Conservation (phyloP, 2,797 vertebrate species). For the Sphenopsis melanotis region DNA sequence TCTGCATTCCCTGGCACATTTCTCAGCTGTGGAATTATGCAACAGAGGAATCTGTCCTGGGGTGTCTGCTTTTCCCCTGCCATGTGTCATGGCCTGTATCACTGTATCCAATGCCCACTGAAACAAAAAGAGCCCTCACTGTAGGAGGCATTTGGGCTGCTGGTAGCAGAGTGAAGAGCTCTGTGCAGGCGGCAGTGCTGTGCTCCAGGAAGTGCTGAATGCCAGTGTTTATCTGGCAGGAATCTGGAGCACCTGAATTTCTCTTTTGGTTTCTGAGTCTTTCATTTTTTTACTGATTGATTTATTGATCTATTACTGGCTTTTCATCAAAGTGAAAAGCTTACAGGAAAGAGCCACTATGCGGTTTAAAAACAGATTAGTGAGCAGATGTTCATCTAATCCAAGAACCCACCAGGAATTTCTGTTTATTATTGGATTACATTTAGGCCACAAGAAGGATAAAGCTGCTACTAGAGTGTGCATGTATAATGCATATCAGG, state of each 20-base stretch:
- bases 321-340: conserved; percentile 7
- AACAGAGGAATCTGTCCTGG: neutral
- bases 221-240: neutral
- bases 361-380: conserved; percentile 8
- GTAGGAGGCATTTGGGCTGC: neutral
- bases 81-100: neutral
- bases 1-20: neutral
- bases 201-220: neutral
- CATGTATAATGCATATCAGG: neutral
- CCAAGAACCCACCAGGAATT: neutral
- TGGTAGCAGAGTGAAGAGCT: neutral
- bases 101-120: neutral
- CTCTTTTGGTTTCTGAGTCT: neutral
- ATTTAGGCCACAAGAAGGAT: neutral
- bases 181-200: neutral
- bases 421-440: neutral
- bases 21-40: neutral
- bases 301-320: neutral
- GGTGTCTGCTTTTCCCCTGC: neutral
- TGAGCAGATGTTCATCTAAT: conserved; percentile 28
- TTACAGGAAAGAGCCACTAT: neutral
- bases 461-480: neutral
- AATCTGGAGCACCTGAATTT: neutral
- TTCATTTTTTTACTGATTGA: neutral
- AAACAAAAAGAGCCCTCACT: neutral